Base-by-base conservation (phyloP, 1,140 invertebrate genomes). In the Temnothorax curvispinosus region DNA sequence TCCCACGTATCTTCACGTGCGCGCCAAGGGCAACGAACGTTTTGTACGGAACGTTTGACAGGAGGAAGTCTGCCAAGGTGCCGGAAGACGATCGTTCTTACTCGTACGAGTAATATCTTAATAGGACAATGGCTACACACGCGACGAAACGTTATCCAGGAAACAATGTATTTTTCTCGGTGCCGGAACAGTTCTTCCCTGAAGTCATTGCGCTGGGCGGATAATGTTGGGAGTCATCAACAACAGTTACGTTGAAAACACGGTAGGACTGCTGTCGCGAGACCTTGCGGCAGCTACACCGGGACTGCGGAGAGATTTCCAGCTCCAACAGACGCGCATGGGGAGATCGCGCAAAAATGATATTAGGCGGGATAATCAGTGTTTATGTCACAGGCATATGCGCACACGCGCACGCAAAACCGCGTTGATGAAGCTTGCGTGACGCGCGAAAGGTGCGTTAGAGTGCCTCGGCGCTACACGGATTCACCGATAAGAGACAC, bases 21-120 rank as follows among this genome's bases (percentile, higher is more conserved):
- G 38, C 47, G 77, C 56, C 41, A 84, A 82, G 88, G 74, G 77
- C 69, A 87, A 85, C 67, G 80, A 90, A 88, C 54, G 88, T 86
- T 85, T 85, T 52, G 60, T 85, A 50, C 21, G 60, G 58, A 85
- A 71, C 60, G 62, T 74, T 74, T 81, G 88, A 74, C 65, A 76
- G 15, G 65, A 52, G 75, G 88, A 88, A 89, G 56, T 52, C 38
- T 67, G 65, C 58, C 62, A 15, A 50, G 60, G 44, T 78, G 76
- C 76, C 62, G 71, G 65, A 85, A 86, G 60, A 75, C 65, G 47
- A 52, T 18, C 38, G 67, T 89, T 89, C 15, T 47, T 77, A 18
- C 72, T 44, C 21, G 44, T 71, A 71, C 27, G 35, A 47, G 71
- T 78, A 78, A 67, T 84, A 75, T 84, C 80, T 84, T 84, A 75